Conservation (phyloP, 2,888 invertebrate species). For the Acanthosepion esculentum region DNA sequence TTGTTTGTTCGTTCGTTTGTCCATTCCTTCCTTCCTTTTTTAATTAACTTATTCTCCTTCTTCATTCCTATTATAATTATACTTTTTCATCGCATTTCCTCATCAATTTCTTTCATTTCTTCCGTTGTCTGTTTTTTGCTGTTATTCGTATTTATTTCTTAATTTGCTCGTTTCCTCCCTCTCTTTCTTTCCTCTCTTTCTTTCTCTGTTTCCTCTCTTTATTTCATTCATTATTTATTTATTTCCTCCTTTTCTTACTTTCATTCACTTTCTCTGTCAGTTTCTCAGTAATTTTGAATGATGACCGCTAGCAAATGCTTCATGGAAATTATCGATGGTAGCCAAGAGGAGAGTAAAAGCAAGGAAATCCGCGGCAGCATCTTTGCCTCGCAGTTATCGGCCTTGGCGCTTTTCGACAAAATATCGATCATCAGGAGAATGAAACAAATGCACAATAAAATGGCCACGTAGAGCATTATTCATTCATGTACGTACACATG, state of each 20-base stretch:
- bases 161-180: no score
- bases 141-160: no score
- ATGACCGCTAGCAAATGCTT: background rate
- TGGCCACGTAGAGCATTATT: background rate
- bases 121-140: no score
- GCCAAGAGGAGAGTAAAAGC: background rate
- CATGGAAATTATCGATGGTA: background rate
- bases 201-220: background rate
- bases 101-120: no score
- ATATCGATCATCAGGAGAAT: background rate
- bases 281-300: background rate
- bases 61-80: no score
- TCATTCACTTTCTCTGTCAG: background rate
- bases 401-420: background rate
- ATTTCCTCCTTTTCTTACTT: background rate
- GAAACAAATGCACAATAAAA: background rate
- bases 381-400: background rate
- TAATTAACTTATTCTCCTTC: no score
- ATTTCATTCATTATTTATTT: background rate
- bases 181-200: background rate
- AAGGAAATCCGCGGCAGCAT: background rate
- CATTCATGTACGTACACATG: no score
- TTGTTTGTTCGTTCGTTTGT: no score
- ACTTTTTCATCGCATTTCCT: no score
- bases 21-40: no score